phyloP scores from a whole-genome alignment of 1,140 invertebrate genomes.

The Lordiphosa mommai region DNA sequence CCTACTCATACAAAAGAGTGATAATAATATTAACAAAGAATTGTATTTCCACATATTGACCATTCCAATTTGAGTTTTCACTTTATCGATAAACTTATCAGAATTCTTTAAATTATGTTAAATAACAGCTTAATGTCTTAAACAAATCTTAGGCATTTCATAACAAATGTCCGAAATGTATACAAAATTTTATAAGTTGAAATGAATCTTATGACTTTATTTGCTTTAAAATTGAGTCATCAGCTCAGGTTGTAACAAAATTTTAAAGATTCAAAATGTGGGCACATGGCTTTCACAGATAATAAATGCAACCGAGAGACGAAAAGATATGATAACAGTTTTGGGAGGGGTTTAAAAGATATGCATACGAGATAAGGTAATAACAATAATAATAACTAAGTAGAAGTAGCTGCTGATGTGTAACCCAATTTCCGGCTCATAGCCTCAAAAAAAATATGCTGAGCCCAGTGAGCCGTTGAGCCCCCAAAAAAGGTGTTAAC shows the following conservation, averaged over 20 bases:
- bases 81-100: too few relatives aligned
- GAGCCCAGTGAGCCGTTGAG: conserved; percentile 21
- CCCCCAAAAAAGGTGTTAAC: conserved; percentile 48
- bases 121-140: too few relatives aligned
- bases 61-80: too few relatives aligned
- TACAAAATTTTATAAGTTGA: too few relatives aligned
- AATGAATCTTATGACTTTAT: conserved; percentile 29
- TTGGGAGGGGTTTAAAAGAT: conserved; percentile 21
- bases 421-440: conserved; percentile 58
- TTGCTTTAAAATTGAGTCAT: conserved; percentile 6
- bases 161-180: too few relatives aligned
- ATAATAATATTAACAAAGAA: too few relatives aligned
- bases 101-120: too few relatives aligned
- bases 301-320: conserved; percentile 1
- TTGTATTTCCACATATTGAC: too few relatives aligned
- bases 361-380: conserved; percentile 50
- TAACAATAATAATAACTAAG: conserved; percentile 7
- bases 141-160: too few relatives aligned
- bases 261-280: background rate
- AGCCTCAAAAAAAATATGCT: conserved; percentile 2
- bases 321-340: conserved; percentile 52
- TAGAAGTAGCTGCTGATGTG: conserved; percentile 12
- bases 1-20: too few relatives aligned
- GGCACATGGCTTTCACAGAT: conserved; percentile 40
- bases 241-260: conserved; percentile 1